Percentiles rank a stretch among this genome's conserved stretches.
phyloP scores from a whole-genome alignment of 2,888 invertebrate genomes.

The Nomada ruficornis region DNA sequence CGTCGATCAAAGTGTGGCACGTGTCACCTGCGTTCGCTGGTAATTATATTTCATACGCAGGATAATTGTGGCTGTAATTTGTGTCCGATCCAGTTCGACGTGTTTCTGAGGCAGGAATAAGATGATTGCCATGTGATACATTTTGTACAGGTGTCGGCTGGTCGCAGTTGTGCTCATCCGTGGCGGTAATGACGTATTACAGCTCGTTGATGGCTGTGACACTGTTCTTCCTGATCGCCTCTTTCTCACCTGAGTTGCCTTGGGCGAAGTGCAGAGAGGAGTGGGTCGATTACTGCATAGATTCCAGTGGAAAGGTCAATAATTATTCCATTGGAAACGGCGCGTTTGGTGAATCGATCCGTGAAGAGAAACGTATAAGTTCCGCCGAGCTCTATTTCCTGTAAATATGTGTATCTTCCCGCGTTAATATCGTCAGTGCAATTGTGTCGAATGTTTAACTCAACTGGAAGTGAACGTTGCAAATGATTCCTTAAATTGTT shows the following conservation, averaged over 20 bases:
- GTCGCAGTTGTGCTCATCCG: conserved; percentile 84
- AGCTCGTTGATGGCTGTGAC: conserved; percentile 85
- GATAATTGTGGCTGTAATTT: no score
- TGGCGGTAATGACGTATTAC: conserved; percentile 85
- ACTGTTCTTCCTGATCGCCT: conserved; percentile 84
- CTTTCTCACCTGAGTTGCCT: conserved; percentile 84
- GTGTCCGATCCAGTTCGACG: not conserved
- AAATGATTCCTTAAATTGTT: no score
- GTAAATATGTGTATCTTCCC: conserved; percentile 67
- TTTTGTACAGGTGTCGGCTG: conserved; percentile 86
- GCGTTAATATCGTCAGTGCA: not conserved
- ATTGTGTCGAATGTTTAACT: no score
- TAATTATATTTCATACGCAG: conserved; percentile 35
- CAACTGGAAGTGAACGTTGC: no score
- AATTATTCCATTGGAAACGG: not conserved
- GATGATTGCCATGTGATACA: not conserved
- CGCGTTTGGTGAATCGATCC: not conserved
- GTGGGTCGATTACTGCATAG: conserved; percentile 80
- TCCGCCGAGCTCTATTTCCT: conserved; percentile 81
- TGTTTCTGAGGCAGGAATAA: not conserved
- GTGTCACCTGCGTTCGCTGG: conserved; percentile 87
- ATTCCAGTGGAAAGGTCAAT: conserved; percentile 61
- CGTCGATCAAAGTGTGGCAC: conserved; percentile 91
- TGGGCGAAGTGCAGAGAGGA: conserved; percentile 84
- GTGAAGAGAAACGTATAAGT: conserved; percentile 64